Evolutionary conservation across 2,797 vertebrate species (phyloP), one percentile per base, ranked within the genome.

Genomic region (Sebastes jordani): DNA sequence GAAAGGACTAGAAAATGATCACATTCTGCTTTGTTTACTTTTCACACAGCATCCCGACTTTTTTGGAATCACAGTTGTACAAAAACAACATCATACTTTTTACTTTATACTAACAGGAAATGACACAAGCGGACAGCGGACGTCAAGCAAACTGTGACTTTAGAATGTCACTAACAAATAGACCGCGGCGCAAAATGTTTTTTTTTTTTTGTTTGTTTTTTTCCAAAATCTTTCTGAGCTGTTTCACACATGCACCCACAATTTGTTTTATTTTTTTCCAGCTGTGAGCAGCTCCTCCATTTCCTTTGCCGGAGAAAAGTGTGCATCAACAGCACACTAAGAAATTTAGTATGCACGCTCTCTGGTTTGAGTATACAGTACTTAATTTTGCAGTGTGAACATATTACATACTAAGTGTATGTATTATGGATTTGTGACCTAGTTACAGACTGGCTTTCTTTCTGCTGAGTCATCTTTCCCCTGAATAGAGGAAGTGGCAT

Each of bases 391-490:
- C 14, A 16, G 29, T 2, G 11, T 34, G 56, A 14, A 14, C 34
- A 58, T 22, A 3, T 0, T 14, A 9, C 34, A 58, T 22, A 6
- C 10, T 11, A 60, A 52, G 16, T 14, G 7, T 11, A 7, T 58
- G 20, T 4, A 11, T n/a, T 32, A 6, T 30, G 25, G 8, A 18
- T 58, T 34, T 68, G 5, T 2, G 30, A 38, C 62, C 4, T 23
- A 7, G 22, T 11, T 2, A 3, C 52, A 14, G 14, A 32, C 32
- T 25, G 0, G 9, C 13, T 36, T 9, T 60, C 61, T 54, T 30
- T 23, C 23, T 22, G 23, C 56, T 25, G 42, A 42, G 27, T 82
- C 30, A 64, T 38, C 52, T 80, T 85, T 9, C 81, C 77, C 38
- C 59, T 4, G 5, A 59, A 38, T 14, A 34, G 14, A 70, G 80